Conservation (phyloP, 1,140 invertebrate genomes). For the Ladona fulva region DNA sequence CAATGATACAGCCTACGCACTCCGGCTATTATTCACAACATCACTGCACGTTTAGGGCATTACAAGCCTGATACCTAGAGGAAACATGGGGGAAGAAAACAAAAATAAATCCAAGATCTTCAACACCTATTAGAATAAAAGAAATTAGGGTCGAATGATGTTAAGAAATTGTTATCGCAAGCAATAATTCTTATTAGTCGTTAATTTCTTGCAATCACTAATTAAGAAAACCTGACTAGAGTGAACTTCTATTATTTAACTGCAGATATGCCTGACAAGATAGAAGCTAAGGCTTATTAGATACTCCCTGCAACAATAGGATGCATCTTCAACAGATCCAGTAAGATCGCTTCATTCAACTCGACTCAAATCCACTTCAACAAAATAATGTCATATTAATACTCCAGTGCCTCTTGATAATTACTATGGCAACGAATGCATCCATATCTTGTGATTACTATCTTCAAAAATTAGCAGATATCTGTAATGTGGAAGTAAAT, state of each 20-base stretch:
- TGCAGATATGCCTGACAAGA: neutral
- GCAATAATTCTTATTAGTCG: too few species aligned
- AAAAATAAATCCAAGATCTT: neutral
- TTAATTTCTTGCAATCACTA: too few species aligned
- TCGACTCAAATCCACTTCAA: neutral
- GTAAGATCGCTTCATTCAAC: too few species aligned
- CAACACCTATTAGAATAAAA: neutral
- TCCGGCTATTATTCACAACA: neutral
- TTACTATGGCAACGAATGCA: neutral
- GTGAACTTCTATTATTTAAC: too few species aligned
- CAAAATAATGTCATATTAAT: neutral
- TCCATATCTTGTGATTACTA: neutral
- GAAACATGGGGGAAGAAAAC: neutral
- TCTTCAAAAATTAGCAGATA: neutral
- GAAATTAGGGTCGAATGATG: neutral
- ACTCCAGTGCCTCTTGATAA: neutral
- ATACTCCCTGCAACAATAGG: neutral
- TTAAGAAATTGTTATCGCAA: too few species aligned
- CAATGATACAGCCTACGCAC: neutral
- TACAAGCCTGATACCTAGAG: neutral
- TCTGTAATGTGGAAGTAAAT: neutral
- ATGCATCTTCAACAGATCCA: too few species aligned
- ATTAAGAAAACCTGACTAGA: too few species aligned
- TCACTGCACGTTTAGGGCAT: too few species aligned
- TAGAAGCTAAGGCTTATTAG: neutral